phyloP scores from a whole-genome alignment of 2,113 vertebrate genomes.

The Gymnocephalus cernua region DNA sequence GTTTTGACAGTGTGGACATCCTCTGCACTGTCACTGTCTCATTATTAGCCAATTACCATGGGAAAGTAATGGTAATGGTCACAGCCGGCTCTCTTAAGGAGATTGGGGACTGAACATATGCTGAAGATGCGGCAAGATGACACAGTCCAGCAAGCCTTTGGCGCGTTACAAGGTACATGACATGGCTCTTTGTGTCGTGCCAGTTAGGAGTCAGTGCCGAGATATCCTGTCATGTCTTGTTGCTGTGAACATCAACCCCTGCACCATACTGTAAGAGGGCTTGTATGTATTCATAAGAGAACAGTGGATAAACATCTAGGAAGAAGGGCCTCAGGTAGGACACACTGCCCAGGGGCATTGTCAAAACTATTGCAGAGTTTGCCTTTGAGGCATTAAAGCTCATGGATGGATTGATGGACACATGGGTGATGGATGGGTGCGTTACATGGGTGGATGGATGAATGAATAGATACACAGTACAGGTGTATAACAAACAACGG shows the following conservation, averaged over 20 bases:
- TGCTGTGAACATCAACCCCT: slow-evolving; percentile 71
- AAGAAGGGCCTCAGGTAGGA: slow-evolving; percentile 64
- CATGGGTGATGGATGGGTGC: slow-evolving; percentile 46
- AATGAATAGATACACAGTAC: slow-evolving; percentile 8
- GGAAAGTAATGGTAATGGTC: slow-evolving; percentile 74
- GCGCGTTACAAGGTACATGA: slow-evolving; percentile 57
- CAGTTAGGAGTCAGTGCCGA: slow-evolving; percentile 53
- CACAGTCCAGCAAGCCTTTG: slow-evolving; percentile 68
- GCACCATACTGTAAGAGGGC: slow-evolving; percentile 54
- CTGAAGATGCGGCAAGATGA: slow-evolving; percentile 56
- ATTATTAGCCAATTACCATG: slow-evolving; percentile 79
- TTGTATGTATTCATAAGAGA: slow-evolving; percentile 64
- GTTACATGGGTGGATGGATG: slow-evolving; percentile 22
- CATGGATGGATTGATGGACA: slow-evolving; percentile 49
- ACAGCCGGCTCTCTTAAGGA: slow-evolving; percentile 66
- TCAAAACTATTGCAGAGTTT: slow-evolving; percentile 47
- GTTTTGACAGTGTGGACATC: slow-evolving; percentile 75
- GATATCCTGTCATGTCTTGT: slow-evolving; percentile 73
- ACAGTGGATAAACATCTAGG: slow-evolving; percentile 55
- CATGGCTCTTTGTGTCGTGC: slow-evolving; percentile 60
- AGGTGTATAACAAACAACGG: not conserved
- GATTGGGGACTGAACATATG: slow-evolving; percentile 74
- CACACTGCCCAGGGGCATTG: slow-evolving; percentile 50
- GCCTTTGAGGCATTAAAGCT: slow-evolving; percentile 54
- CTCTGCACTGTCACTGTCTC: slow-evolving; percentile 67